Conservation (phyloP, 2,888 invertebrate species). For the Lucinisca nassula region DNA sequence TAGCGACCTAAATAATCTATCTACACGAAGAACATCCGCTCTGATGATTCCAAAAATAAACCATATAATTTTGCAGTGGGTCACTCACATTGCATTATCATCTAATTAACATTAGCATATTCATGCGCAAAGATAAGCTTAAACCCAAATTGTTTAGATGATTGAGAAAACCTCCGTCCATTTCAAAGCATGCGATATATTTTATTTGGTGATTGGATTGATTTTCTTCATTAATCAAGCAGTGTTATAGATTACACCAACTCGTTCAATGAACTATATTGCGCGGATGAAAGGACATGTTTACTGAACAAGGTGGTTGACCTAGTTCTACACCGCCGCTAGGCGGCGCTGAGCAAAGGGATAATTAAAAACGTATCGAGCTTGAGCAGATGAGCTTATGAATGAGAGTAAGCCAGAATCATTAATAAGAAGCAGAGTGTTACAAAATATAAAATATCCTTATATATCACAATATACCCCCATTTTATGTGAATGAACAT, state of each 20-base stretch:
- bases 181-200: not conserved
- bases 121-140: conserved; percentile 65
- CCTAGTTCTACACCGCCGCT: conserved; percentile 62
- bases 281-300: conserved; percentile 4
- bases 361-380: conserved; percentile 30
- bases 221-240: not conserved
- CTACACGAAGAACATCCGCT: conserved; percentile 79
- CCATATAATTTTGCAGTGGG: conserved; percentile 76
- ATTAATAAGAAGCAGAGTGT: too few species aligned
- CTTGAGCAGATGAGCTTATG: too few species aligned
- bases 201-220: not conserved
- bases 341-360: conserved; percentile 52
- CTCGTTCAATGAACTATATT: conserved; percentile 15
- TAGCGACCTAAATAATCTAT: conserved; percentile 80
- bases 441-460: too few species aligned
- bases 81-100: conserved; percentile 75
- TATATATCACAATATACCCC: too few species aligned
- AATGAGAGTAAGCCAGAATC: too few species aligned
- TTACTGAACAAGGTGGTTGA: conserved; percentile 47
- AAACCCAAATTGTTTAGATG: not conserved
- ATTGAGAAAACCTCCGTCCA: not conserved
- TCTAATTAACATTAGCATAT: conserved; percentile 75
- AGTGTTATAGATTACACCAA: not conserved
- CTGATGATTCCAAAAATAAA: conserved; percentile 82
- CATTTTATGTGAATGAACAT: too few species aligned